Evolutionary conservation across 2,797 vertebrate species (phyloP), one percentile per base, ranked within the genome.

Genomic region (Parauchenoglanis punctatus): DNA sequence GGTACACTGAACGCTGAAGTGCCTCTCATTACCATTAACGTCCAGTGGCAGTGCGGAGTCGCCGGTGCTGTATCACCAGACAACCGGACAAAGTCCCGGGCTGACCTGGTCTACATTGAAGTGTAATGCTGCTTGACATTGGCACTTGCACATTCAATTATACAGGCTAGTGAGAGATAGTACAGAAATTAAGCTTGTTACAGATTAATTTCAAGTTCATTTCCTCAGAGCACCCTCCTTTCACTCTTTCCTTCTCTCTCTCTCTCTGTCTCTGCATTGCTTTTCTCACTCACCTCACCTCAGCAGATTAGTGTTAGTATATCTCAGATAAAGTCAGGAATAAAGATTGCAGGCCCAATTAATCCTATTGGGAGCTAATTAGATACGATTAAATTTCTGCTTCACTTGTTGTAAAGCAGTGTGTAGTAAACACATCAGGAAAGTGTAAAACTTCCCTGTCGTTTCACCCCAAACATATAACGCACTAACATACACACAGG

Each of bases 331-430:
- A 96, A 94, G 95, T 94, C 89, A 94, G 95, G 95, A 96, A 96
- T 96, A 95, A 94, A 95, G 94, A 95, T 95, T 94, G 95, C 93
- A 93, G 93, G 96, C 96, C 94, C 94, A 95, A 94, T 95, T 95
- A 94, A 95, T 96, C 94, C 95, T 95, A 95, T 65, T 85, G 96
- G 95, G 95, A 96, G 95, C 95, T 96, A 95, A 96, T 96, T 96
- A 96, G 95, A 93, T 95, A 94, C 94, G 95, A 96, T 96, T 96
- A 96, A 95, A 94, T 95, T 96, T 96, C 94, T 95, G 95, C 95
- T 96, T 96, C 95, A 95, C 95, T 96, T 96, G 95, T 96, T 96
- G 95, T 96, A 94, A 93, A 92, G 93, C 94, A 95, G 94, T 96
- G 94, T 95, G 95, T 95, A 93, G 95, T 95, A 95, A 96, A 96